A percentile compares a stretch with the other conserved stretches of the same genome.
Conservation (phyloP, 1,140 invertebrate species). For the Monochamus saltuarius region DNA sequence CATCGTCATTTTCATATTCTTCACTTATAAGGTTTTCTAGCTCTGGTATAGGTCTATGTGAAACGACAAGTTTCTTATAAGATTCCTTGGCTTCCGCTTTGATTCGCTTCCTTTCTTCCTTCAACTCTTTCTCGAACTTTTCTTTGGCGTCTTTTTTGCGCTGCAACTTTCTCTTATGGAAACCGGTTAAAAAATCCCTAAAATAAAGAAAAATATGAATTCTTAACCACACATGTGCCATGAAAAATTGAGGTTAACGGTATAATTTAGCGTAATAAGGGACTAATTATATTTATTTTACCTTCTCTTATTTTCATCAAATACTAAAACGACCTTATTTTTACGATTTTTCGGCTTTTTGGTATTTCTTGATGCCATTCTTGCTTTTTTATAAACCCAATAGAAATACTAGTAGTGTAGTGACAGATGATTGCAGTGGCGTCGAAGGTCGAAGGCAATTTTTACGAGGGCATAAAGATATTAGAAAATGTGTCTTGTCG, state of each 20-base stretch:
- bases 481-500: too few species aligned
- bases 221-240: not conserved
- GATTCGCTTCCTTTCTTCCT: conserved; percentile 72
- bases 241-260: not conserved
- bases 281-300: conserved; percentile 42
- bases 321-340: conserved; percentile 60
- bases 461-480: too few species aligned
- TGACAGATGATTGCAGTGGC: too few species aligned
- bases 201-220: conserved; percentile 17
- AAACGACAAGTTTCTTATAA: conserved; percentile 64
- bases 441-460: too few species aligned
- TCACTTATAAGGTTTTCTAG: conserved; percentile 65
- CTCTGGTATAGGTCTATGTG: conserved; percentile 65
- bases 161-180: conserved; percentile 74
- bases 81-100: conserved; percentile 69
- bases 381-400: conserved; percentile 8
- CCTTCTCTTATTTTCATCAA: conserved; percentile 63
- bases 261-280: not conserved
- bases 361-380: conserved; percentile 26
- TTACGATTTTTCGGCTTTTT: conserved; percentile 43
- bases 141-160: conserved; percentile 70
- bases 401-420: too few species aligned
- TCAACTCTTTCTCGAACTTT: conserved; percentile 66
- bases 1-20: conserved; percentile 71
- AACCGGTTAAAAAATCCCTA: conserved; percentile 72